phyloP scores from a whole-genome alignment of 2,797 vertebrate genomes.

The Pogonophryne albipinna region DNA sequence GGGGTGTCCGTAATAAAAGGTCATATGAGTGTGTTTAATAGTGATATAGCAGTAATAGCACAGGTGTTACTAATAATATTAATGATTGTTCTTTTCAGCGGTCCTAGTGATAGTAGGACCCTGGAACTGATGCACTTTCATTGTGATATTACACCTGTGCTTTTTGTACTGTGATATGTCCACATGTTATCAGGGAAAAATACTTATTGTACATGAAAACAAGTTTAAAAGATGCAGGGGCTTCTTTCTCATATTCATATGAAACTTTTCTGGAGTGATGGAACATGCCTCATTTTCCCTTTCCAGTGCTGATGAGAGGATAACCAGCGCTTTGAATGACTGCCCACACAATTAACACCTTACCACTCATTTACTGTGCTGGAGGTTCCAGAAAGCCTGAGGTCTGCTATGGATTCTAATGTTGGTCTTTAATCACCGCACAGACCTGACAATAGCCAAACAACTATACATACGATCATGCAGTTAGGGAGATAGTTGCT shows the following conservation, averaged over 20 bases:
- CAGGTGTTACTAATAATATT: background rate
- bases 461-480: conserved; percentile 60
- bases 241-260: conserved; percentile 24
- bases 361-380: conserved; percentile 71
- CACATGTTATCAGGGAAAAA: background rate
- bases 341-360: conserved; percentile 79
- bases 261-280: conserved; percentile 56
- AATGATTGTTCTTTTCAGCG: background rate
- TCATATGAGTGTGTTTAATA: background rate
- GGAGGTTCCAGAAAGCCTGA: conserved; percentile 79
- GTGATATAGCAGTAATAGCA: background rate
- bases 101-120: background rate
- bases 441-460: conserved; percentile 70
- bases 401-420: conserved; percentile 80
- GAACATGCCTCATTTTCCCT: conserved; percentile 49
- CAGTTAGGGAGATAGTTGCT: conserved; percentile 52
- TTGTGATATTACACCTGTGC: background rate
- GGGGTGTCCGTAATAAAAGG: background rate
- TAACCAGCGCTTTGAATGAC: conserved; percentile 73
- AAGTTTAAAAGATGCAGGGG: conserved; percentile 26
- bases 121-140: background rate
- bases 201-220: background rate
- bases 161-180: background rate
- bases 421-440: conserved; percentile 81
- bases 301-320: conserved; percentile 68